Percentiles rank a stretch among this genome's conserved stretches.
Evolutionary conservation across 2,797 vertebrate species (phyloP).

Genomic region (Chrysocyon brachyurus): DNA sequence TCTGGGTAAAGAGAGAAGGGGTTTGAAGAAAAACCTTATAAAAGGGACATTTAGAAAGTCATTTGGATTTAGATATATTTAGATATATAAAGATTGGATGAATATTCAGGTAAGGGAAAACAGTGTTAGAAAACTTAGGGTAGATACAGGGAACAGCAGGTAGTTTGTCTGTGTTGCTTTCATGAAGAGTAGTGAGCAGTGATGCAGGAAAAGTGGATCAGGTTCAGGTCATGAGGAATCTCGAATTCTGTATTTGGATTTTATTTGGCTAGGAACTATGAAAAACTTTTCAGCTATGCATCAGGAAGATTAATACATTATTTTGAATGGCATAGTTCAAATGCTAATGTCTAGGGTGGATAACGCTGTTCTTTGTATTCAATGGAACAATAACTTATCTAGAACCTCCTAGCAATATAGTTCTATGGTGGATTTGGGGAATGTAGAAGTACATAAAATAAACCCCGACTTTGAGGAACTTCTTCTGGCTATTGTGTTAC

Average conservation of each 20-base stretch:
- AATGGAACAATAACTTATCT: neutral
- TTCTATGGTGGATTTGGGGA: neutral
- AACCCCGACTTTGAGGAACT: neutral
- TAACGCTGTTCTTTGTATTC: constrained; percentile 6
- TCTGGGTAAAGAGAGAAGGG: neutral
- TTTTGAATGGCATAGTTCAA: neutral
- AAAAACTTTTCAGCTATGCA: neutral
- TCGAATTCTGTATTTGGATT: neutral
- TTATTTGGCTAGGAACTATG: neutral
- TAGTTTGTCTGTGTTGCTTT: neutral
- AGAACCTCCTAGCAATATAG: neutral
- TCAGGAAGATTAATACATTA: neutral
- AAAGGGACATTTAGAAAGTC: neutral
- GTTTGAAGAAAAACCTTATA: neutral
- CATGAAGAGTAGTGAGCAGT: neutral
- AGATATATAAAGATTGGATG: neutral
- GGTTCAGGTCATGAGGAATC: neutral
- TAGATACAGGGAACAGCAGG: neutral
- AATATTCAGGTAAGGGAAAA: neutral
- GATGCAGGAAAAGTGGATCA: neutral
- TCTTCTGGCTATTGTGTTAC: neutral
- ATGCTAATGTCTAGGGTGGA: neutral
- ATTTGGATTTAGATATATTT: neutral
- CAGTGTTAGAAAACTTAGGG: neutral
- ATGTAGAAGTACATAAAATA: constrained; percentile 7